Conservation (phyloP, 2,888 invertebrate genomes). For the Eutolmus rufibarbis region DNA sequence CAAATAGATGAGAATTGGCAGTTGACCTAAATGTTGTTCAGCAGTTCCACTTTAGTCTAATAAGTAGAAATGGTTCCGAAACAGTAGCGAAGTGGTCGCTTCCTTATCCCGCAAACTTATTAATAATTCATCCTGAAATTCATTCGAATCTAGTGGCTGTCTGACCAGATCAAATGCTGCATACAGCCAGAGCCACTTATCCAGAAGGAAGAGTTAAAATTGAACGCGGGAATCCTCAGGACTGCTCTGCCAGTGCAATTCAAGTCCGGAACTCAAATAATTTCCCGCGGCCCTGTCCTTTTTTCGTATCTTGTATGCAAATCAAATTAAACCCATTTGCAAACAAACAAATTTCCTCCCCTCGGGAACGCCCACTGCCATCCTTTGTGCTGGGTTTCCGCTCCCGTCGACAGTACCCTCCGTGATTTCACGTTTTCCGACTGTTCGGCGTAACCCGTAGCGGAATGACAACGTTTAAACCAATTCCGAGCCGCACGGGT, state of each 20-base stretch:
- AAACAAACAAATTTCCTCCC: slow-evolving; percentile 4
- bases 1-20: not conserved
- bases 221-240: not conserved
- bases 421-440: not conserved
- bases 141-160: not conserved
- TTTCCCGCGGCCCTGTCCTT: not conserved
- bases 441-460: not conserved
- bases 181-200: not conserved
- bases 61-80: not conserved
- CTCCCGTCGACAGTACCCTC: not conserved
- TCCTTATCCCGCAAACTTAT: not conserved
- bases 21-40: not conserved
- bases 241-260: not conserved
- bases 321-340: slow-evolving; percentile 15
- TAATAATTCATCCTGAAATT: not conserved
- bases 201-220: not conserved
- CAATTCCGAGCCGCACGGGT: not conserved
- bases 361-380: not conserved
- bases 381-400: not conserved
- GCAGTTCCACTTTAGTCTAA: not conserved
- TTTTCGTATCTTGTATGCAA: slow-evolving; percentile 11
- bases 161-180: not conserved
- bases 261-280: not conserved
- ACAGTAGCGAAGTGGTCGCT: not conserved
- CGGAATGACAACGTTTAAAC: not conserved